Percentiles rank a stretch among this genome's conserved stretches.
Conservation (phyloP, 2,113 vertebrate genomes). For the Paramormyrops kingsleyae region DNA sequence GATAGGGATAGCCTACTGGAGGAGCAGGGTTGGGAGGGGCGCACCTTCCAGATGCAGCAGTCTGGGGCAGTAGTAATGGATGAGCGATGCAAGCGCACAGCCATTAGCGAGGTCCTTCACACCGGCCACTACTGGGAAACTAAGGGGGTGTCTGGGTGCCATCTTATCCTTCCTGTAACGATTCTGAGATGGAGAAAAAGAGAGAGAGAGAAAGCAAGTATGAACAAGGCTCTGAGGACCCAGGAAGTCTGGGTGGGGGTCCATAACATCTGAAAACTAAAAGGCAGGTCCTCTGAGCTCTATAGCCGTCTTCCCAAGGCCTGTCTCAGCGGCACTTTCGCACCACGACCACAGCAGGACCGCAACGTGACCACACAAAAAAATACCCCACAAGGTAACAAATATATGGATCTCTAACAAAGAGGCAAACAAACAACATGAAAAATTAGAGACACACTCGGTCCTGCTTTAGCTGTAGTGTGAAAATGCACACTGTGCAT, state of each 20-base stretch:
- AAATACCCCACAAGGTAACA: neutral
- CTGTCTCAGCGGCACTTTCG: neutral
- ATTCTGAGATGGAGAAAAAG: slow-evolving; percentile 54
- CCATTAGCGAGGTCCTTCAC: slow-evolving; percentile 78
- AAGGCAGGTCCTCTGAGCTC: neutral
- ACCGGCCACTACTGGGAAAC: slow-evolving; percentile 70
- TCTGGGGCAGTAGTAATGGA: slow-evolving; percentile 82
- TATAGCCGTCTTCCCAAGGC: neutral
- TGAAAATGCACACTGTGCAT: neutral
- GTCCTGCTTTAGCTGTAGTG: slow-evolving; percentile 2
- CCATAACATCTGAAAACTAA: neutral
- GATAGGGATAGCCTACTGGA: too few species aligned
- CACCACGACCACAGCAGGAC: slow-evolving; percentile 9
- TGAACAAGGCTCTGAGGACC: neutral
- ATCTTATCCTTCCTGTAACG: slow-evolving; percentile 84
- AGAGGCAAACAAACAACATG: neutral
- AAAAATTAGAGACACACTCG: neutral
- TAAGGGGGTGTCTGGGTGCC: slow-evolving; percentile 66
- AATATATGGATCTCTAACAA: neutral
- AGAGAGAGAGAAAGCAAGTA: slow-evolving; percentile 15
- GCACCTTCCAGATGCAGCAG: slow-evolving; percentile 78
- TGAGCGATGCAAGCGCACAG: slow-evolving; percentile 73
- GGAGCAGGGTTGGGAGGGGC: neutral
- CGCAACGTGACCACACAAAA: neutral
- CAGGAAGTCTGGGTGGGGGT: neutral